Evolutionary conservation across 2,888 invertebrate genomes (phyloP), one percentile per base, ranked within the genome.

Genomic region (Tenthredo livida): DNA sequence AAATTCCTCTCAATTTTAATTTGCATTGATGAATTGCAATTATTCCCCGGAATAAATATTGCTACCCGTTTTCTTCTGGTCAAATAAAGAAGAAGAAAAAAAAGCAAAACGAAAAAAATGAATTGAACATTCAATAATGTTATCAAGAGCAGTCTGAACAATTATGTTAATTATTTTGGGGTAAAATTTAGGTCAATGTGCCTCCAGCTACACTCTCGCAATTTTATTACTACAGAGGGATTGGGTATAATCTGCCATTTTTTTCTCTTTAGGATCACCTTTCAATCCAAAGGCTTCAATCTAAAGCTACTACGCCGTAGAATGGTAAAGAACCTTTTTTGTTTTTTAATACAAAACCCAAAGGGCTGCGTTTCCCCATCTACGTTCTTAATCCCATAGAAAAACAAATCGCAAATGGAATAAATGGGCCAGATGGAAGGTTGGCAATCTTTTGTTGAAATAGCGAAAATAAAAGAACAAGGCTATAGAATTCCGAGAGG

Each of bases 251-350:
- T 65, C 82, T 40, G 21, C 65, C 15, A 65, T 61, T n/a, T 82
- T 82, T 82, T 82, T 40, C 82, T 65, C 40, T 65, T 82, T 25
- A 37, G 61, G 40, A 33, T 61, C 65, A 82, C 82, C 43, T 82
- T 82, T 82, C 82, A 61, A 82, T 61, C 40, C 25, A 61, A 65
- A n/a, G 25, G 61, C 40, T 82, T 78, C 75, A 17, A 61, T 21
- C 43, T 43, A 33, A 82, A 40, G 61, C 61, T 12, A 17, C 61
- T 12, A 17, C 61, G 61, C 25, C 25, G 10, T 12, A 61, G 61
- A 25, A 61, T 6, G 33, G 15, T 33, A 17, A 61, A 78, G 17
- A 54, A 33, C 17, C 12, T 33, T n/a, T 37, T 70, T 7, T 29
- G 29, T 29, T 29, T 25, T 61, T 61, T 25, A 12, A 25, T 61